A percentile compares a stretch with the other conserved stretches of the same genome.
These are phyloP conservation scores for Siphamia tubifer DNA, from an alignment of 2,113 vertebrate species.

Conservation along the genomic window DNA sequence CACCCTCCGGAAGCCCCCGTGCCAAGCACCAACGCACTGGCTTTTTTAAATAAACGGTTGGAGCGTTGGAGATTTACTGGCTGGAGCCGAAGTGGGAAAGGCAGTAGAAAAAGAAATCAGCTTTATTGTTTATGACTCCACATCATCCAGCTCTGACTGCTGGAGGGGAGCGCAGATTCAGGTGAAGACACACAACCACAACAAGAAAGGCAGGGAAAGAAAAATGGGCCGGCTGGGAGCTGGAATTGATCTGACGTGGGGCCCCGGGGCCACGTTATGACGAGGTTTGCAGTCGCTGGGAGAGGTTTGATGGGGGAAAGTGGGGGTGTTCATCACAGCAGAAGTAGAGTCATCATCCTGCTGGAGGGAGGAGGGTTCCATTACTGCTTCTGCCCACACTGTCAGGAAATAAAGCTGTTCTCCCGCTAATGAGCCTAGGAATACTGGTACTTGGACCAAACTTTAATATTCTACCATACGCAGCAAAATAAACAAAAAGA, in stretches of 20 bases:
- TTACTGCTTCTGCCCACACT: conserved; percentile 13
- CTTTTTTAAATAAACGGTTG: conserved; percentile 26
- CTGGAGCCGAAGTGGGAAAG: neutral
- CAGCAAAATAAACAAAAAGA: conserved; percentile 6
- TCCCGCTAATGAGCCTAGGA: conserved; percentile 22
- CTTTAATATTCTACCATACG: conserved; percentile 2
- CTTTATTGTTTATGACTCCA: conserved; percentile 48
- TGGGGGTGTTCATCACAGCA: conserved; percentile 15
- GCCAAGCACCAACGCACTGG: neutral
- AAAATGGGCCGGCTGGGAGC: conserved; percentile 9
- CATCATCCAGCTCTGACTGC: conserved; percentile 23
- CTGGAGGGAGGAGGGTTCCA: conserved; percentile 1
- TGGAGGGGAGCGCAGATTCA: neutral
- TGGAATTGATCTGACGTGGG: conserved; percentile 27
- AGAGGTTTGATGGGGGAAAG: conserved; percentile 34
- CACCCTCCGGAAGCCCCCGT: neutral
- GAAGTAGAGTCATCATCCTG: conserved; percentile 29
- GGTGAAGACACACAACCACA: neutral
- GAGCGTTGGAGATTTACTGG: conserved; percentile 12
- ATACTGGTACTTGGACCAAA: conserved; percentile 10
- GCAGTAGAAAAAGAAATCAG: conserved; percentile 12
- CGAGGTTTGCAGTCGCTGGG: conserved; percentile 22
- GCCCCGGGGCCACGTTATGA: conserved; percentile 36
- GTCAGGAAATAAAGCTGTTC: conserved; percentile 35
- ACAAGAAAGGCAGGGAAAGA: neutral